phyloP scores from a whole-genome alignment of 2,113 vertebrate species.

The Rhineura floridana region DNA sequence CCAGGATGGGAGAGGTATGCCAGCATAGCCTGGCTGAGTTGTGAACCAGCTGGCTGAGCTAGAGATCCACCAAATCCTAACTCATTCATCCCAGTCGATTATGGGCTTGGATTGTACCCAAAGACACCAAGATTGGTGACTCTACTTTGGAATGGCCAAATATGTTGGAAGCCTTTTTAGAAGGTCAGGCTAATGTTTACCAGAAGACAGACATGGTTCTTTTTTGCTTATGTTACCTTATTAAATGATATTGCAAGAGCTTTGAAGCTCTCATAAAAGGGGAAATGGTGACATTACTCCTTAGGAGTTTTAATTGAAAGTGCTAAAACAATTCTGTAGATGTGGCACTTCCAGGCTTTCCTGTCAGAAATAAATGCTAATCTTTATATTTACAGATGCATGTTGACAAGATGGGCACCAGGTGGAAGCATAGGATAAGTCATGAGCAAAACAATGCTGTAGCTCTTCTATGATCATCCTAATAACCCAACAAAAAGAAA shows the following conservation, averaged over 20 bases:
- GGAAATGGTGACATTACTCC: not conserved
- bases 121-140: too few species aligned
- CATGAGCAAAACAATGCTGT: not conserved
- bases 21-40: too few species aligned
- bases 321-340: not conserved
- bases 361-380: not conserved
- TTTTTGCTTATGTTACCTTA: not conserved
- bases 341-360: not conserved
- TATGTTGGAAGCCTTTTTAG: too few species aligned
- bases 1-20: too few species aligned
- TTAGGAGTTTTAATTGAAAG: not conserved
- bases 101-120: too few species aligned
- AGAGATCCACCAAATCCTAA: too few species aligned
- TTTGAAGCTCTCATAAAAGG: not conserved
- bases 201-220: not conserved
- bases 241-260: not conserved
- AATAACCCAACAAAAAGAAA: not conserved
- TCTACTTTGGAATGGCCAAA: too few species aligned
- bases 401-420: not conserved
- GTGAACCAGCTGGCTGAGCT: too few species aligned
- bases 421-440: not conserved
- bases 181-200: too few species aligned
- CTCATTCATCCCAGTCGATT: too few species aligned
- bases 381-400: not conserved
- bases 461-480: not conserved